phyloP scores from a whole-genome alignment of 1,140 invertebrate species.

The Neotoxoptera formosana region DNA sequence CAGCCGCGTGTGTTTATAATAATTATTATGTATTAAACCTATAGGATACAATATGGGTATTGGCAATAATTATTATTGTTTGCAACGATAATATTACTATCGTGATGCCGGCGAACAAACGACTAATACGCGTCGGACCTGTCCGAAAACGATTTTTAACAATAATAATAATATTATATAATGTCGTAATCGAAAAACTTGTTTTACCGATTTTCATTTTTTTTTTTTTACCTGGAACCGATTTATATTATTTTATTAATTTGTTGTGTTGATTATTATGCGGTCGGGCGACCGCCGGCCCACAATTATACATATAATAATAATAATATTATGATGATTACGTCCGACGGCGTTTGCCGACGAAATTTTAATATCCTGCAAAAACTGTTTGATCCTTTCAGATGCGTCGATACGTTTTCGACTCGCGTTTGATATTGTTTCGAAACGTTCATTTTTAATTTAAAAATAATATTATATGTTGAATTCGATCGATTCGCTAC shows the following conservation, averaged over 20 bases:
- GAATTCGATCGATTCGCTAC: not conserved
- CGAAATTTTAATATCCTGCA: not conserved
- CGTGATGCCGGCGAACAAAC: not conserved
- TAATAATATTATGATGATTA: no score
- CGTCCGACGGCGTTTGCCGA: not conserved
- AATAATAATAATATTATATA: not conserved
- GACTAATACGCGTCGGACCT: not conserved
- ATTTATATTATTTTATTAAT: not conserved
- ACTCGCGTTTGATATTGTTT: no score
- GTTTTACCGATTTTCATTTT: not conserved
- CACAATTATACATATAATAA: not conserved
- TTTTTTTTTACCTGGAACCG: no score
- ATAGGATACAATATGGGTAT: not conserved
- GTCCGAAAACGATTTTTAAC: not conserved
- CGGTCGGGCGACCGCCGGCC: not conserved
- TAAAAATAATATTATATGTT: no score
- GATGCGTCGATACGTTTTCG: not conserved
- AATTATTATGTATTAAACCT: not conserved
- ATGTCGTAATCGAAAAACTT: not conserved
- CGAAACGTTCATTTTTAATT: no score
- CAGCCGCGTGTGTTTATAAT: not conserved
- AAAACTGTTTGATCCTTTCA: not conserved
- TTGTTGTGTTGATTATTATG: not conserved
- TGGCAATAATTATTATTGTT: no score
- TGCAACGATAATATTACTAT: not conserved